Percentiles rank a stretch among this genome's conserved stretches.
These are phyloP conservation scores for Sarcophaga carnaria DNA, from an alignment of 2,888 invertebrate species.

Conservation along the genomic window DNA sequence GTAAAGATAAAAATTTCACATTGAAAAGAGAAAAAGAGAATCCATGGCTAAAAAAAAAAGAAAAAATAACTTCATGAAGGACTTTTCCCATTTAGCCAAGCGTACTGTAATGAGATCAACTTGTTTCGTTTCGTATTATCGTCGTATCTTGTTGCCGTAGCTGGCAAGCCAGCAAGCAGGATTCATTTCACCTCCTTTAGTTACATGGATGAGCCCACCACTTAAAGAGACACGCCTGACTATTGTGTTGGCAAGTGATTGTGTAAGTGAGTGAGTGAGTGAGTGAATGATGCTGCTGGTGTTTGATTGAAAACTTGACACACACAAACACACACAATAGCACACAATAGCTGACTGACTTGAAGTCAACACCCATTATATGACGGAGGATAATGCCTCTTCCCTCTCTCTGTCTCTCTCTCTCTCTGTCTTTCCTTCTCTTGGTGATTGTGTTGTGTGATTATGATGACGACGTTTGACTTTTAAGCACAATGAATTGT, in stretches of 20 bases:
- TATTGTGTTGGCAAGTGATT: slow-evolving; percentile 28
- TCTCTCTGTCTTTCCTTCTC: neutral
- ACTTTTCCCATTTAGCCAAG: slow-evolving; percentile 78
- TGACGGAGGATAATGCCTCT: slow-evolving; percentile 56
- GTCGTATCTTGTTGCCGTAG: neutral
- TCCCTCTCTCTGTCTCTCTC: neutral
- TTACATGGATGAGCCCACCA: slow-evolving; percentile 56
- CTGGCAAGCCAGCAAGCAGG: slow-evolving; percentile 32
- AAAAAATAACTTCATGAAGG: slow-evolving; percentile 47
- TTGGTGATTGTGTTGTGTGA: slow-evolving; percentile 57
- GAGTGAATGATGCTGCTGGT: slow-evolving; percentile 39
- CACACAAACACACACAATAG: slow-evolving; percentile 1
- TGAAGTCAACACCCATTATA: slow-evolving; percentile 67
- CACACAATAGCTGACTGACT: slow-evolving; percentile 23
- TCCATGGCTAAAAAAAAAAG: slow-evolving; percentile 14
- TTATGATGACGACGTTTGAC: slow-evolving; percentile 26
- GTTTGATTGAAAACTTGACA: slow-evolving; percentile 61
- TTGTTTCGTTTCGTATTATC: slow-evolving; percentile 58
- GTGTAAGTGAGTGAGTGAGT: neutral
- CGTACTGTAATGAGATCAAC: slow-evolving; percentile 79
- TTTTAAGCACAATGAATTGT: slow-evolving; percentile 39
- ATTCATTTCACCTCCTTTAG: slow-evolving; percentile 51
- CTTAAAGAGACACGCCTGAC: slow-evolving; percentile 67
- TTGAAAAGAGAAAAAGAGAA: too few species aligned
- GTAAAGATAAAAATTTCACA: slow-evolving; percentile 60